These are phyloP conservation scores for Lytechinus variegatus DNA, from an alignment of 35 echinoderm and acorn worm species.

Conservation along the genomic window DNA sequence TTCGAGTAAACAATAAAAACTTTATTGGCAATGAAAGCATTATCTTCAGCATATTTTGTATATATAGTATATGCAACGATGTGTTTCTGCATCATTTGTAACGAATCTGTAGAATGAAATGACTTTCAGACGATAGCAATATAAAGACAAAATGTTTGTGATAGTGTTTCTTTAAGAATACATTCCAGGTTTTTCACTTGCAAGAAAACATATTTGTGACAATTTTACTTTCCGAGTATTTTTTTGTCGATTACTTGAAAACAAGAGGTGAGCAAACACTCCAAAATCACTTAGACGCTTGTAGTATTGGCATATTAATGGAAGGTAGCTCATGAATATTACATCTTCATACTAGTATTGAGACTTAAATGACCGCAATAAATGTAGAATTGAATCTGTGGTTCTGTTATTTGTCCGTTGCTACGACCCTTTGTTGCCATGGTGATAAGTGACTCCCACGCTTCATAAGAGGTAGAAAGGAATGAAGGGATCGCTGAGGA, in stretches of 20 bases:
- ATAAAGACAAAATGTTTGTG: background rate
- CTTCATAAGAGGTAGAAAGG: background rate
- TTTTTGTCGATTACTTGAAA: background rate
- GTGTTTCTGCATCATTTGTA: too few relatives aligned
- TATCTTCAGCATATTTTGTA: too few relatives aligned
- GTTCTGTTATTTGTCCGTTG: background rate
- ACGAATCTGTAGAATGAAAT: background rate
- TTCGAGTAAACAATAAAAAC: too few relatives aligned
- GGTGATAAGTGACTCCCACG: background rate
- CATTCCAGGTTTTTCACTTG: background rate
- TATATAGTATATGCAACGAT: too few relatives aligned
- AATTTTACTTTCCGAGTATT: background rate
- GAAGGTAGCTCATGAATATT: slow-evolving; percentile 1
- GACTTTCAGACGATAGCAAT: background rate
- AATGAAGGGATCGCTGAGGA: too few relatives aligned
- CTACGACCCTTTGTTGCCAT: background rate
- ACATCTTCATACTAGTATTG: background rate
- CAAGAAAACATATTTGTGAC: background rate
- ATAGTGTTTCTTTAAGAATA: background rate
- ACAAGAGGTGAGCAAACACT: background rate
- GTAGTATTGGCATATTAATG: background rate
- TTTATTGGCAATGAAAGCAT: too few relatives aligned
- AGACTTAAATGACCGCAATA: background rate
- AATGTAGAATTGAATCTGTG: background rate
- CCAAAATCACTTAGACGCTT: background rate